These are phyloP conservation scores for Drosophila pseudotakahashii DNA, from an alignment of 2,888 invertebrate genomes.

Conservation along the genomic window DNA sequence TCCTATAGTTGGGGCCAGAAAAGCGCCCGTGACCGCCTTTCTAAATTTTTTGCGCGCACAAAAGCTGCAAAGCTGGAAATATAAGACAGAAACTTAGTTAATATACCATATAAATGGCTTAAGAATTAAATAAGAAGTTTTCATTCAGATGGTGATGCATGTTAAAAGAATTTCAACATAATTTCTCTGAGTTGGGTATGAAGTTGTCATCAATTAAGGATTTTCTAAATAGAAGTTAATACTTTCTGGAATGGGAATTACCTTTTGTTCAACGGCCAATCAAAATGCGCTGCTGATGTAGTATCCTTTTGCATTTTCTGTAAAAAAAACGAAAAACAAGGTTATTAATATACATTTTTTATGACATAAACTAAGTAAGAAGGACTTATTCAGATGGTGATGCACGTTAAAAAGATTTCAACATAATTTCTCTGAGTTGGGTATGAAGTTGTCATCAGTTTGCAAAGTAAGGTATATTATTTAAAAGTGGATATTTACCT, in stretches of 20 bases:
- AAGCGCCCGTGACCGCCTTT: background rate
- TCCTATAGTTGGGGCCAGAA: fast-evolving
- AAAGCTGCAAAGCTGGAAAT: background rate
- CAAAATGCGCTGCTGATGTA: background rate
- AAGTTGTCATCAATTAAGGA: slow-evolving; percentile 58
- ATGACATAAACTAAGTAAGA: too few species aligned
- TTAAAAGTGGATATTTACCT: background rate
- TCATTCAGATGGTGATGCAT: slow-evolving; percentile 71
- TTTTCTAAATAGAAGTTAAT: background rate
- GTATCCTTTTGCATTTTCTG: background rate
- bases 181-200: slow-evolving; percentile 56
- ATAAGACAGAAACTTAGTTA: background rate
- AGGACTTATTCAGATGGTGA: slow-evolving; percentile 64
- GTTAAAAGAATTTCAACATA: slow-evolving; percentile 56
- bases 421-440: slow-evolving; percentile 51
- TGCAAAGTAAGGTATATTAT: background rate
- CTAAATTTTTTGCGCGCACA: background rate
- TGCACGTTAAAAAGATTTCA: slow-evolving; percentile 66
- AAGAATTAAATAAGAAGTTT: background rate
- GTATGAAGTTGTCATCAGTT: slow-evolving; percentile 65
- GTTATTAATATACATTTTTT: background rate
- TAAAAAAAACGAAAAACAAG: background rate
- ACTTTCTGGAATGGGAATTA: background rate
- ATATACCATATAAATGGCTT: background rate
- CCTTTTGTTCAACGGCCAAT: background rate